Base-by-base conservation (phyloP, 2,113 vertebrate species). In the Trogon surrucura region DNA sequence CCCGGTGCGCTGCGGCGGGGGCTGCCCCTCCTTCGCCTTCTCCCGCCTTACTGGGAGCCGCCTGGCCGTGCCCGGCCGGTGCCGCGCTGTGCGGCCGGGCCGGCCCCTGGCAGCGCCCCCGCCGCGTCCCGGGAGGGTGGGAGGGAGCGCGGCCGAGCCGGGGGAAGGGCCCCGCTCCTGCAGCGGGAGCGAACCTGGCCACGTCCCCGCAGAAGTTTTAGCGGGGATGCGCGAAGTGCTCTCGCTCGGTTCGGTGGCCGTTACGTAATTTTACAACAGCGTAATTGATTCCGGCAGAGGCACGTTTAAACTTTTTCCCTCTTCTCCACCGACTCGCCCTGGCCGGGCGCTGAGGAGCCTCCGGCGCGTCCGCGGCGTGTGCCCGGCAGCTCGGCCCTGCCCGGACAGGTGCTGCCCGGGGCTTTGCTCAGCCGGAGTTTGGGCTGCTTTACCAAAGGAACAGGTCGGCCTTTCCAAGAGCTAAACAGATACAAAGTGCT, bases 231-330 rank as follows among this genome's bases (percentile, higher is more conserved):
- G 4, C 18, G 64, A 21, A 26, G 61, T 6, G 2, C 41, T 66
- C 8, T 12, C 19, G 11, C 41, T 69, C 8, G 1, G 2, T 48
- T 54, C 6, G 5, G 0, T 0, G 78, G 32, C 51, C 10, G 15
- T 32, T 53, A 3, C 6, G 1, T 29, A 20, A 20, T 36, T 57
- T 13, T 27, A 25, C 32, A 17, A 6, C n/a, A 17, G 41, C 6
- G 11, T n/a, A 36, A 34, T 4, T 21, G 70, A 34, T 23, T 22
- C 5, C 38, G 12, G 78, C 36, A 45, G 10, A 34, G 25, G 41
- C 23, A 18, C 4, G 3, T 26, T 61, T 85, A 20, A 94, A 91
- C 41, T 89, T 91, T 73, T 47, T 10, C 18, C 32, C 9, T 22
- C 34, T 66, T 56, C 5, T 21, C 23, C 4, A 3, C 23, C 23